Base-by-base conservation (phyloP, 2,888 invertebrate species). In the Caenorhabditis drosophilae region DNA sequence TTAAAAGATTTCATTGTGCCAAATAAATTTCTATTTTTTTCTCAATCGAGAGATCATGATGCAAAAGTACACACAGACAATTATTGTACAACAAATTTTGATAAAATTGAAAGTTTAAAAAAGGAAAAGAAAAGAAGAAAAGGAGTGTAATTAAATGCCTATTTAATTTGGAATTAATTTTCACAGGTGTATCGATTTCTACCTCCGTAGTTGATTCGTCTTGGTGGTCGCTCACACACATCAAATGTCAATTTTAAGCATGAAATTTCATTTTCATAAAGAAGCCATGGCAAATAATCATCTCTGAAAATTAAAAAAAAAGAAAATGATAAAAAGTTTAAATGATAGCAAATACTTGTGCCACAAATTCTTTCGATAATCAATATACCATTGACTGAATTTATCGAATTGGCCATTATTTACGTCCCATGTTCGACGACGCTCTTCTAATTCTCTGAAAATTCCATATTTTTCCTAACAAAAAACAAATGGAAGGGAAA, bases 231-330 rank as follows among this genome's bases (percentile, higher is more conserved):
- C 60, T 83, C 83, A 46, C 83, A 83, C 7, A 83, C 81, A 62
- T 83, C 82, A 54, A 83, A 83, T 12, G 82, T 80, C 57, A 83
- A 54, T 51, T 80, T 75, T 22, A 83, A 67, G 48, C 83, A 83
- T 12, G 81, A 78, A 36, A 83, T 77, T 62, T 83, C 80, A 58
- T 83, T 83, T 53, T 81, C 81, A 58, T 81, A 83, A 15, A 81
- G 53, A 11, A 83, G 67, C 83, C 83, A 83, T 18, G 83, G 83
- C 27, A 83, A 70, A 52, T 83, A 83, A 45, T 82, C 82, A 40
- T 82, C 81, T 61, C 79, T 82, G 61, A 41, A 78, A 64, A 15
- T 31, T 31, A 31, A 31, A 31, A 31, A 31, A 31, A 31, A 12
- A 31, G 31, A 31, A 12, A 31, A 12, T 9, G 31, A 31, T 12